A percentile compares a stretch with the other conserved stretches of the same genome.
Conservation (phyloP, 2,888 invertebrate genomes). For the Thereva nobilitata region DNA sequence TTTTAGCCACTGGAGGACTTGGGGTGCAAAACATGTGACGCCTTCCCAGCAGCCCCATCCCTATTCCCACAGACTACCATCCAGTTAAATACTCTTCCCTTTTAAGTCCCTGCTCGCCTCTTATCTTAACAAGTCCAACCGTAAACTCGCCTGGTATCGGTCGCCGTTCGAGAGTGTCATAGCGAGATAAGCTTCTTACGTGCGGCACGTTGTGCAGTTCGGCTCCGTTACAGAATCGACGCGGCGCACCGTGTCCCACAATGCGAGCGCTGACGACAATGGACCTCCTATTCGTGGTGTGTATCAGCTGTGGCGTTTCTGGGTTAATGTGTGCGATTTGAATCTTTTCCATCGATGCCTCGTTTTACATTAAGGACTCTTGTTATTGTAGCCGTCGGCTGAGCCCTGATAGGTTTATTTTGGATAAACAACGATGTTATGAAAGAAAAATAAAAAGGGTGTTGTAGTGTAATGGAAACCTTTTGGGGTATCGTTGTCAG, state of each 20-base stretch:
- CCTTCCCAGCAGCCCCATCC: slow-evolving; percentile 1
- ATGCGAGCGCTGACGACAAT: neutral
- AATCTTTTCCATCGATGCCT: slow-evolving; percentile 14
- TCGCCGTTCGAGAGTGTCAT: slow-evolving; percentile 31
- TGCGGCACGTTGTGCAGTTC: slow-evolving; percentile 33
- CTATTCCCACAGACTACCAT: neutral
- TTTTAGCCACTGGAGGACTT: neutral
- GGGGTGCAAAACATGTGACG: neutral
- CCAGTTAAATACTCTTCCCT: neutral
- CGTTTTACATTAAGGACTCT: slow-evolving; percentile 28
- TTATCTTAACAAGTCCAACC: slow-evolving; percentile 10
- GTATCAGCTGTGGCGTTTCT: slow-evolving; percentile 8
- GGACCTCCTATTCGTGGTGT: slow-evolving; percentile 1
- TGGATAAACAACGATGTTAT: slow-evolving; percentile 44
- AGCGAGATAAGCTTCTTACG: slow-evolving; percentile 37
- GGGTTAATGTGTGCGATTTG: slow-evolving; percentile 16
- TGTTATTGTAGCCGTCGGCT: slow-evolving; percentile 28
- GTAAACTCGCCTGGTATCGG: neutral
- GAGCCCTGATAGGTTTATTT: slow-evolving; percentile 36
- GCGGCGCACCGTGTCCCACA: neutral
- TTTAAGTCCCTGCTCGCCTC: neutral
- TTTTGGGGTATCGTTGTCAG: slow-evolving; percentile 32
- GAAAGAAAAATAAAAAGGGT: slow-evolving; percentile 44
- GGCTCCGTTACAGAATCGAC: neutral
- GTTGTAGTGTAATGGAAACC: slow-evolving; percentile 41